Conservation (phyloP, 2,113 vertebrate genomes). For the Ciconia stormi region DNA sequence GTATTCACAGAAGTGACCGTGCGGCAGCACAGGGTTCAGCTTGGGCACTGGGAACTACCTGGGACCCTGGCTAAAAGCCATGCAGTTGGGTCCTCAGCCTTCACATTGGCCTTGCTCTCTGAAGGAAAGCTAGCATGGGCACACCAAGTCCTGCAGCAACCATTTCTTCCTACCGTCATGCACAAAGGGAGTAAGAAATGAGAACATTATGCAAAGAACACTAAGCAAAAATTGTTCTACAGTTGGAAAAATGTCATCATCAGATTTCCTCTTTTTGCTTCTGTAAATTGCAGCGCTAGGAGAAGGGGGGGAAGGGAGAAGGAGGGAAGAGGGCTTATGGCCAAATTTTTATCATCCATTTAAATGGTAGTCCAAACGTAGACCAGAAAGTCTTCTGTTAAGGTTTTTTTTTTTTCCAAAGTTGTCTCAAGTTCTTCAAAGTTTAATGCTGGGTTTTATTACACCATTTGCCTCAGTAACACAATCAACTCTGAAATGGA, state of each 20-base stretch:
- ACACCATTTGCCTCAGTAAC: not conserved
- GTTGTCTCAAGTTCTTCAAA: slow-evolving; percentile 25
- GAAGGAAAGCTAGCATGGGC: not conserved
- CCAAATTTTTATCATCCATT: not conserved
- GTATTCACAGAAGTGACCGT: not conserved
- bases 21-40: not conserved
- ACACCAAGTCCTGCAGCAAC: not conserved
- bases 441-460: slow-evolving; percentile 19
- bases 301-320: not conserved
- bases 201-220: not conserved
- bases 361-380: not conserved
- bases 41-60: not conserved
- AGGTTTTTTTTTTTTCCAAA: not conserved
- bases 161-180: not conserved
- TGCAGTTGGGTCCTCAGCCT: not conserved
- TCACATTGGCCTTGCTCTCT: not conserved
- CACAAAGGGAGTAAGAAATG: not conserved
- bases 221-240: slow-evolving; percentile 15
- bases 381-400: slow-evolving; percentile 27
- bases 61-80: not conserved
- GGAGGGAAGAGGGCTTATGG: not conserved
- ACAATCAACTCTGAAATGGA: slow-evolving; percentile 9
- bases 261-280: slow-evolving; percentile 7
- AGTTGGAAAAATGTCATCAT: slow-evolving; percentile 3
- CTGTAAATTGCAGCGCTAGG: not conserved